Evolutionary conservation across 2,888 invertebrate genomes (phyloP).

Genomic region (Vesta saturnalis): DNA sequence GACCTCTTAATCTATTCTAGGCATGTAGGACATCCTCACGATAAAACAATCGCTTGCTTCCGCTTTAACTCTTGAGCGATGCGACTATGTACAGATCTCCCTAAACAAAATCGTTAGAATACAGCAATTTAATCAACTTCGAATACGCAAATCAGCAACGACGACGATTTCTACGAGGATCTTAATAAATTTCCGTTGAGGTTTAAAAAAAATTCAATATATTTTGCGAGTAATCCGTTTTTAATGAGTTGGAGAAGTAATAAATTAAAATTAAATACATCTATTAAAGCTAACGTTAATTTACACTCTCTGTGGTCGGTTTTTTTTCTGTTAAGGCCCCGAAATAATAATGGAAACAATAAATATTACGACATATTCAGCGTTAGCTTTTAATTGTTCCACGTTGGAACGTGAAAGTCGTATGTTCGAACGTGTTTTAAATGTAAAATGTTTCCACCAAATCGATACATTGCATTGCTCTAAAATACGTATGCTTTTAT

Average conservation of each 20-base stretch:
- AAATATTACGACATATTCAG: slow-evolving; percentile 1
- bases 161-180: background rate
- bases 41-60: slow-evolving; percentile 30
- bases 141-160: slow-evolving; percentile 4
- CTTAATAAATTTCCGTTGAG: background rate
- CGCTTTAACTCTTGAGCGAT: slow-evolving; percentile 6
- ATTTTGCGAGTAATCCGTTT: background rate
- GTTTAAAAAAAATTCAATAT: background rate
- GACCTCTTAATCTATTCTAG: slow-evolving; percentile 27
- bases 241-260: background rate
- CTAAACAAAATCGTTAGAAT: slow-evolving; percentile 13
- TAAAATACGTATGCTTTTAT: background rate
- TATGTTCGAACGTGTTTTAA: background rate
- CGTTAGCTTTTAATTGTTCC: background rate
- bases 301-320: background rate
- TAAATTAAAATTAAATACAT: slow-evolving; percentile 1
- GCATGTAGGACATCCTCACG: slow-evolving; percentile 31
- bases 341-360: background rate
- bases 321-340: background rate
- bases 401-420: slow-evolving; percentile 1
- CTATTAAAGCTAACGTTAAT: background rate
- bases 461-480: background rate
- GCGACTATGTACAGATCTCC: background rate
- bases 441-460: background rate
- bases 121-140: slow-evolving; percentile 4